A percentile compares a stretch with the other conserved stretches of the same genome.
These are phyloP conservation scores for Pycnomerus fuliginosus DNA, from an alignment of 2,888 invertebrate species.

Conservation along the genomic window DNA sequence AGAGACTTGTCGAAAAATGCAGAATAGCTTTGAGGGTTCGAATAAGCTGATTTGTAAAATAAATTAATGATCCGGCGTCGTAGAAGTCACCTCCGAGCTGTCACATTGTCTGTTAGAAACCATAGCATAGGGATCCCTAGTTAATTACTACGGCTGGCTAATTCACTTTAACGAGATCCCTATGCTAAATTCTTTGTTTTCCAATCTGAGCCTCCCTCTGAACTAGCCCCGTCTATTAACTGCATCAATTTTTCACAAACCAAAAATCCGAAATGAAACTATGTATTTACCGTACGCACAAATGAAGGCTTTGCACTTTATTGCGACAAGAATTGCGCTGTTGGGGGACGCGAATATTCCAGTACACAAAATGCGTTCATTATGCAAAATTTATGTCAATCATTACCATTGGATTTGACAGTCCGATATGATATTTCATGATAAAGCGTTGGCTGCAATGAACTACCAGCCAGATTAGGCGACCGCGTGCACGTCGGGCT, in stretches of 20 bases:
- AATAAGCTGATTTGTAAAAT: slow-evolving; percentile 55
- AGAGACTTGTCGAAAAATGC: slow-evolving; percentile 48
- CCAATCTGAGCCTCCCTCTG: slow-evolving; percentile 10
- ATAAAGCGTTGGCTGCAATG: slow-evolving; percentile 48
- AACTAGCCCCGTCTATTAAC: neutral
- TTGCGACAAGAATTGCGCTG: slow-evolving; percentile 34
- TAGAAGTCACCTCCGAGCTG: slow-evolving; percentile 52
- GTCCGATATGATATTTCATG: slow-evolving; percentile 52
- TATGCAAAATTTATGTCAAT: slow-evolving; percentile 54
- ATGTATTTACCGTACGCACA: slow-evolving; percentile 14
- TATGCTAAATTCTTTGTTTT: slow-evolving; percentile 46
- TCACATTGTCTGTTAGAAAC: slow-evolving; percentile 52
- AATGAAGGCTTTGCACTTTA: slow-evolving; percentile 38
- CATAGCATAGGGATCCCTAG: slow-evolving; percentile 45
- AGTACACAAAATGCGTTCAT: slow-evolving; percentile 49
- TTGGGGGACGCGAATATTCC: slow-evolving; percentile 33
- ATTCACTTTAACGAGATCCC: slow-evolving; percentile 52
- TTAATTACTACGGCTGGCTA: slow-evolving; percentile 52
- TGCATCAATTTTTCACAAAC: slow-evolving; percentile 5
- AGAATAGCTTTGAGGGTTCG: slow-evolving; percentile 47
- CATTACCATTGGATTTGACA: slow-evolving; percentile 54
- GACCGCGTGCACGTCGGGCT: slow-evolving; percentile 38
- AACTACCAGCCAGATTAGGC: slow-evolving; percentile 50
- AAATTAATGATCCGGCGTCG: slow-evolving; percentile 54
- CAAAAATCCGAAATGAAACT: slow-evolving; percentile 2